These are phyloP conservation scores for Nilaparvata lugens DNA, from an alignment of 1,140 invertebrate genomes.

Conservation along the genomic window DNA sequence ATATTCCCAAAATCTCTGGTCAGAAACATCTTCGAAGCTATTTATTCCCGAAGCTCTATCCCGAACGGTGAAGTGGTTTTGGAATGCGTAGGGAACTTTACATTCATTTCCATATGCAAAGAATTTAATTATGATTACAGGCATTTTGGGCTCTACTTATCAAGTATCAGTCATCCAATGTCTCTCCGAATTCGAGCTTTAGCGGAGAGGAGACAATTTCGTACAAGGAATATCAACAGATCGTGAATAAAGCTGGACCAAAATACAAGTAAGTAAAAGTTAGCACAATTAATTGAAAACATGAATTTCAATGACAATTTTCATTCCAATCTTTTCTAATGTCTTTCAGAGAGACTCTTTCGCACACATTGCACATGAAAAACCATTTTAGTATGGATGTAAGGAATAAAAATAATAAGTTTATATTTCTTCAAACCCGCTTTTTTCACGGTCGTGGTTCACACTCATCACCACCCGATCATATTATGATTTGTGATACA, in stretches of 20 bases:
- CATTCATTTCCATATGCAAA: too few relatives aligned
- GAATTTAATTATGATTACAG: constrained; percentile 32
- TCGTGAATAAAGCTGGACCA: constrained; percentile 53
- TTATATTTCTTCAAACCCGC: neutral
- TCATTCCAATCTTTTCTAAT: neutral
- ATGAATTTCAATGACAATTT: neutral
- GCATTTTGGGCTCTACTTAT: constrained; percentile 74
- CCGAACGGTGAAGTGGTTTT: too few relatives aligned
- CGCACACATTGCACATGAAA: neutral
- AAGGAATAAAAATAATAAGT: neutral
- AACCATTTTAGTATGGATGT: neutral
- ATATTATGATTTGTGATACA: too few relatives aligned
- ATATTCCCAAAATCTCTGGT: too few relatives aligned
- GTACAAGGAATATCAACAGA: constrained; percentile 74
- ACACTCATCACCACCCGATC: too few relatives aligned
- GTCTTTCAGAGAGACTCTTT: neutral
- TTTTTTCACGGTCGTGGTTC: neutral
- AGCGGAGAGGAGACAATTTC: constrained; percentile 75
- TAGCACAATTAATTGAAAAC: neutral
- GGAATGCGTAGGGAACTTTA: too few relatives aligned
- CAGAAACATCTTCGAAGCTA: too few relatives aligned
- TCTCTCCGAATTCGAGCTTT: constrained; percentile 26
- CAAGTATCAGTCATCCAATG: constrained; percentile 62
- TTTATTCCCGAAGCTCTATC: too few relatives aligned
- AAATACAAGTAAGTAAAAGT: constrained; percentile 50